These are phyloP conservation scores for Leuciscus waleckii DNA, from an alignment of 2,797 vertebrate species.

Conservation along the genomic window DNA sequence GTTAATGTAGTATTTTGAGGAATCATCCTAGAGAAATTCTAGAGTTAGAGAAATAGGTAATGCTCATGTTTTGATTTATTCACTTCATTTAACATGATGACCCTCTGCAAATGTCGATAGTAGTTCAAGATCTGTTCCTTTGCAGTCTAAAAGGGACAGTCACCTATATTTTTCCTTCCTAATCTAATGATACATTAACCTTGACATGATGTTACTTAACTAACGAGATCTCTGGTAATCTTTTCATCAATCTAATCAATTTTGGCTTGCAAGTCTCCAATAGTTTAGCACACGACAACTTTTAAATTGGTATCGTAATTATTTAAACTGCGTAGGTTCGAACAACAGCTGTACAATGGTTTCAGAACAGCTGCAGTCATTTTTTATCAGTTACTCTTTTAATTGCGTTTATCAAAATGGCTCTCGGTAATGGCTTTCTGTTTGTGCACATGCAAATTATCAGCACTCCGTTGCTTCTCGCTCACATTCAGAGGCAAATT, in stretches of 20 bases:
- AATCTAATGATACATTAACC: slow-evolving; percentile 31
- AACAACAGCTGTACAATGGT: slow-evolving; percentile 30
- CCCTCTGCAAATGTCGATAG: background rate
- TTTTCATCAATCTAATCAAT: slow-evolving; percentile 40
- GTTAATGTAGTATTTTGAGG: background rate
- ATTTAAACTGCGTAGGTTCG: slow-evolving; percentile 19
- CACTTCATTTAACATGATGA: background rate
- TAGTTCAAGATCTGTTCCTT: background rate
- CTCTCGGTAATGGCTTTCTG: slow-evolving; percentile 10
- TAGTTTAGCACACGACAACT: slow-evolving; percentile 33
- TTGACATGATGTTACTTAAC: background rate
- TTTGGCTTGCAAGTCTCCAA: background rate
- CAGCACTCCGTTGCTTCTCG: background rate
- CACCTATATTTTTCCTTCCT: background rate
- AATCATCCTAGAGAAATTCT: background rate
- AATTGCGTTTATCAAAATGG: slow-evolving; percentile 34
- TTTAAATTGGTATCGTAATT: slow-evolving; percentile 30
- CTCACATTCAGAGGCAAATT: background rate
- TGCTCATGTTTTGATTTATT: background rate
- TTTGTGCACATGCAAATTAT: background rate
- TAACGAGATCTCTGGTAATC: slow-evolving; percentile 22
- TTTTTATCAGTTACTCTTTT: slow-evolving; percentile 20
- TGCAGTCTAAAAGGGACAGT: background rate
- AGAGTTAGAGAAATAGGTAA: background rate
- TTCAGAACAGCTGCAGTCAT: slow-evolving; percentile 31